Evolutionary conservation across 2,888 invertebrate species (phyloP), one percentile per base, ranked within the genome.

Genomic region (Abscondita cerata): DNA sequence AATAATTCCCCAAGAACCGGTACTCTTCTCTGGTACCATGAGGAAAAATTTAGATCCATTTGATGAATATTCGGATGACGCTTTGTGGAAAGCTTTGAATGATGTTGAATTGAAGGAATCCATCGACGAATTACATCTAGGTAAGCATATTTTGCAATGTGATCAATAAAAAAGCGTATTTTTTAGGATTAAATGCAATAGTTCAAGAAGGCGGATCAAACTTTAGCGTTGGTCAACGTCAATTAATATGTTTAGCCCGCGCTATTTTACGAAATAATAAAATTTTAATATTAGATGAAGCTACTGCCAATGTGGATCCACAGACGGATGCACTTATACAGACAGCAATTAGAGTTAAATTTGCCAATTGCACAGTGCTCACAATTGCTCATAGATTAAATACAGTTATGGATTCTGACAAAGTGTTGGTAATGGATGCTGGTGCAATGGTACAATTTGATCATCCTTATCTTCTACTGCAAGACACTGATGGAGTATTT

Each of bases 1-100:
- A 11, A 84, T 85, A 36, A 85, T 86, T 59, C 85, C 85, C 0
- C 85, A 86, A 71, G 84, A 85, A 60, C 85, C 86, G 62, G 81
- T 93, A 54, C 81, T 94, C 51, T 93, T 96, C 81, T 91, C 93
- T 0, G 96, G 95, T 40, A 90, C 93, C 1, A 85, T 96, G 83
- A 84, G 96, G 1, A 89, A 90, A 74, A 96, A 96, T 81, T 83
- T 96, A 61, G 96, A 96, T 81, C 96, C 96, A 0, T 95, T 96
- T 78, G 87, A 90, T 66, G 88, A 90, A 73, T 91, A 90, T 74
- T 83, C 86, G 0, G 96, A 96, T 72, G 84, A 85, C 9, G 85
- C 89, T 59, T 80, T 96, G 1, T 96, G 96, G 95, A 84, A 86
- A 64, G 93, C 93, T 0, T 80, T 96, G 18, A 92, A 93, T 69